Evolutionary conservation across 2,797 vertebrate genomes (phyloP), one percentile per base, ranked within the genome.

Genomic region (Geotrypetes seraphini): DNA sequence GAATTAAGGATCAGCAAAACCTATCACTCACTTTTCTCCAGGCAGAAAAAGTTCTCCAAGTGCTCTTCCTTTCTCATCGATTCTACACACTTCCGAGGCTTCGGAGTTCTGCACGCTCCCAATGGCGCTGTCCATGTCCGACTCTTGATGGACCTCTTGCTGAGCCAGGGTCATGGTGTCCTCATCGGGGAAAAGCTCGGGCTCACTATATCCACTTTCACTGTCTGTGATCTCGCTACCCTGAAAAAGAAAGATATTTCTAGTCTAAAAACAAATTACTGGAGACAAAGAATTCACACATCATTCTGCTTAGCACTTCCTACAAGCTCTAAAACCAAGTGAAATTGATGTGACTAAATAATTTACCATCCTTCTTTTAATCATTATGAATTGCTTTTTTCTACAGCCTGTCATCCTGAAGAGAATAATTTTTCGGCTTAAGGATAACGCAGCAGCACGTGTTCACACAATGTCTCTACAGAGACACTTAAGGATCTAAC

Each of bases 91-190:
- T 0, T 91, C 86, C 0, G 78, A 88, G n/a, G 81, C 81, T 49
- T 92, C 90, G 0, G 86, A 90, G 20, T 83, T 86, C 25, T 73
- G 89, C 19, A 82, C 73, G 2, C 86, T 89, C 56, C 88, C 91
- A 33, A 90, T 83, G 12, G 87, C 86, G 1, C 91, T 94, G 79
- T 95, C 92, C 80, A 82, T 77, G 71, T 96, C 91, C 0, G 75
- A 88, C 45, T 96, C 92, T 41, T 71, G 76, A 36, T 75, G 82
- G 46, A 79, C 59, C 50, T 81, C 82, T 4, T 59, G 65, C 12
- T 52, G 82, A 5, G 66, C 79, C 42, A 80, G 63, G 2, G 73
- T 83, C 77, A 87, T 81, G 8, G 23, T 53, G 61, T 75, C 86
- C 26, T 90, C 88, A 59, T 81, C 72, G 0, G 78, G 57, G 38